Percentiles rank a stretch among this genome's conserved stretches.
phyloP scores from a whole-genome alignment of 1,140 invertebrate genomes.

The Centruroides vittatus region DNA sequence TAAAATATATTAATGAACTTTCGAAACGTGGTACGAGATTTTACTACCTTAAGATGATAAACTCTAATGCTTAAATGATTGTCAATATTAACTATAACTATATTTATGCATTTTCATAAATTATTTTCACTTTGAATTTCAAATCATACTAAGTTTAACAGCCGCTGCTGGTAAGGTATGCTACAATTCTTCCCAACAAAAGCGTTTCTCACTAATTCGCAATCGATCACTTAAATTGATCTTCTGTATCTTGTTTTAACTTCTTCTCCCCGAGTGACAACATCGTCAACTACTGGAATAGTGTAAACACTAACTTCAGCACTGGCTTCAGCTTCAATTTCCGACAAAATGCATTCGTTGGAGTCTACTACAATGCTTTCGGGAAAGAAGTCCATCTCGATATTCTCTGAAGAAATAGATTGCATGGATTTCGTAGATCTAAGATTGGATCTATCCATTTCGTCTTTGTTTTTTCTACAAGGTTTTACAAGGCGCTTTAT shows the following conservation, averaged over 20 bases:
- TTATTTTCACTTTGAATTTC: no score
- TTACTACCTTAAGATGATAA: no score
- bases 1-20: no score
- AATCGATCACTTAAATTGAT: constrained; percentile 1
- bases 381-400: neutral
- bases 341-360: neutral
- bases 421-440: neutral
- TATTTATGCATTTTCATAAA: no score
- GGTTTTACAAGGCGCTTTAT: neutral
- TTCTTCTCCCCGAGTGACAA: neutral
- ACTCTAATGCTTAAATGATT: no score
- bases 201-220: no score
- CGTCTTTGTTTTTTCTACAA: neutral
- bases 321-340: neutral
- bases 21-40: no score
- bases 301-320: neutral
- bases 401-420: neutral
- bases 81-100: no score
- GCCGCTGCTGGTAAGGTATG: no score
- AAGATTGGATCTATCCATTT: neutral
- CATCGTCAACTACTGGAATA: constrained; percentile 1
- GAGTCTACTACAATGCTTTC: neutral
- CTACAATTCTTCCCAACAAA: no score
- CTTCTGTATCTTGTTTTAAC: constrained; percentile 3
- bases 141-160: no score